A percentile compares a stretch with the other conserved stretches of the same genome.
These are phyloP conservation scores for Drosophila willistoni DNA, from an alignment of 1,140 invertebrate genomes.

Conservation along the genomic window DNA sequence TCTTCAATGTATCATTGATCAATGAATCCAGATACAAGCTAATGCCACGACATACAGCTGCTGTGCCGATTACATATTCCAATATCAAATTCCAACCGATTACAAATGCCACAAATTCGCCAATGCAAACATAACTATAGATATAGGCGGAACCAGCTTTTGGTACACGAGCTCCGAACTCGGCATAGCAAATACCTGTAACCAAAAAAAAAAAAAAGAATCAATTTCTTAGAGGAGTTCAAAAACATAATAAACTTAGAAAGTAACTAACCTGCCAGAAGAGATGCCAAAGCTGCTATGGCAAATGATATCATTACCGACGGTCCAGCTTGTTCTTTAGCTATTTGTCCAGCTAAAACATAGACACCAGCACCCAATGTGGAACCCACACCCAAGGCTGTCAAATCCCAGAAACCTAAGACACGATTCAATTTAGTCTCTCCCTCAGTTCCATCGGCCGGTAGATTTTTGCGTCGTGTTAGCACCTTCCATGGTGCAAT, in stretches of 20 bases:
- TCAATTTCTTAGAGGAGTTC: conserved; percentile 40
- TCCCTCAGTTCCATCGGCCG: conserved; percentile 60
- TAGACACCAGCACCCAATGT: conserved; percentile 95
- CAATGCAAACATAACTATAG: conserved; percentile 94
- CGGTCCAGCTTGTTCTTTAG: conserved; percentile 90
- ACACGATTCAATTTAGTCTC: conserved; percentile 83
- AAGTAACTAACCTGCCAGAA: conserved; percentile 87
- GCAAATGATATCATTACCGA: conserved; percentile 93
- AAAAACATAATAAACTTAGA: not conserved
- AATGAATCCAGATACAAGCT: conserved; percentile 90
- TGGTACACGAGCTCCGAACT: conserved; percentile 93
- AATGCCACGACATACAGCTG: conserved; percentile 92
- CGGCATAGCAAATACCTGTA: conserved; percentile 92
- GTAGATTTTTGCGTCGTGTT: conserved; percentile 70
- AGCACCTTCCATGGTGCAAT: conserved; percentile 77
- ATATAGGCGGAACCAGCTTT: conserved; percentile 94
- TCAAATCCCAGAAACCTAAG: conserved; percentile 90
- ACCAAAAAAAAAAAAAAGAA: conserved; percentile 42
- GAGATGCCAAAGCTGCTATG: conserved; percentile 92
- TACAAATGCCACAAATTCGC: conserved; percentile 91
- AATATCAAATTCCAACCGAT: conserved; percentile 95
- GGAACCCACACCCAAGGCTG: conserved; percentile 91
- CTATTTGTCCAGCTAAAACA: conserved; percentile 93
- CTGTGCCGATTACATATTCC: conserved; percentile 95
- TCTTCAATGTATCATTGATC: conserved; percentile 84